Base-by-base conservation (phyloP, 1,140 invertebrate species). In the Zaprionus inermis region DNA sequence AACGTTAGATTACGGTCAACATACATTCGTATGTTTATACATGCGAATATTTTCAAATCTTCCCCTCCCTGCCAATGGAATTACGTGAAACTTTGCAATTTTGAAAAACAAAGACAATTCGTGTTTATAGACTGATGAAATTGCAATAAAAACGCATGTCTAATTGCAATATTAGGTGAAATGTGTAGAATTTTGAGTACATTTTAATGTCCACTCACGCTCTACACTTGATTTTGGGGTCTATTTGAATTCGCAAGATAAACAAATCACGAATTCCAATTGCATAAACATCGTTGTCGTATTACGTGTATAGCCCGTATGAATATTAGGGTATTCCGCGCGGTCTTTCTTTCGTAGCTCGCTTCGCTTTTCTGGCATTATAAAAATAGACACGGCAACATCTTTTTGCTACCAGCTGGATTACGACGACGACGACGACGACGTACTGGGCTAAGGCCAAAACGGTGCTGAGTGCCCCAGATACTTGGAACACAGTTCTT, bases 321-420 rank as follows among this genome's bases (percentile, higher is more conserved):
- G 51, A 51, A 22, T 41, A 41, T 44, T 64, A 56, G 68, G 60
- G 44, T 71, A 52, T 60, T 28, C 63, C 64, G 46, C 20, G 30
- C 49, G 34, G 24, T 11, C 49, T 22, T 24, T 16, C 24, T 30
- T 5, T 28, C 1, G 22, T 6, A 54, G 28, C 24, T 28, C 14
- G 22, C 3, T 36, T 41, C 34, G n/a, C 24, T 55, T 34, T 32
- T 58, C 20, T 70, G 10, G 11, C 46, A 10, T 58, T 70, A 16
- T 44, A 74, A 28, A 64, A 70, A 70, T 74, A 74, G 66, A 52
- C 59, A 64, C 28, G 34, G 61, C 59, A 67, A 52, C 46, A 59
- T 54, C 64, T 60, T 68, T 18, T 68, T 24, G 51, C 34, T 41
- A 30, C 24, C 55, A 41, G 54, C 72, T 74, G 72, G 66, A 74